Percentiles rank a stretch among this genome's conserved stretches.
Conservation (phyloP, 2,888 invertebrate species). For the Schizaphis graminum region DNA sequence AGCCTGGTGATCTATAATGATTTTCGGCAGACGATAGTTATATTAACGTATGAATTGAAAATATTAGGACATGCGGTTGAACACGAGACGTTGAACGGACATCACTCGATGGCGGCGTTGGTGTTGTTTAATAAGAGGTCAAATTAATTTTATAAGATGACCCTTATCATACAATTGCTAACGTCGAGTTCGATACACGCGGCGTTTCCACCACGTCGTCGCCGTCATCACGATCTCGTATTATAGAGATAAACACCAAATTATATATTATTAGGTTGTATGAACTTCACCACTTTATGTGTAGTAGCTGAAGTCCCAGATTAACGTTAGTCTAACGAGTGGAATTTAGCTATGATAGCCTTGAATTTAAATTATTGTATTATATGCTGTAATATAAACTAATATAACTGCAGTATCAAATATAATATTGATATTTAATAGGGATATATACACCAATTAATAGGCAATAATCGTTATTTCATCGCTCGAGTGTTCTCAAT, state of each 20-base stretch:
- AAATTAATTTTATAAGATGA: not conserved
- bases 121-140: not conserved
- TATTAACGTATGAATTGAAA: too few relatives aligned
- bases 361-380: not conserved
- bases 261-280: not conserved
- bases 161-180: fast-evolving
- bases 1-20: not conserved
- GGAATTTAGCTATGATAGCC: not conserved
- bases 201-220: not conserved
- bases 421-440: too few relatives aligned
- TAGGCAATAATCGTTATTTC: too few relatives aligned
- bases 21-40: not conserved
- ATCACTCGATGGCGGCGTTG: not conserved
- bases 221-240: not conserved
- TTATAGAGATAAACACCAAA: not conserved
- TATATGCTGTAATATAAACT: not conserved
- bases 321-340: not conserved
- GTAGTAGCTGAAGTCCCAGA: not conserved
- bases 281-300: not conserved
- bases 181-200: not conserved
- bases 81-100: not conserved
- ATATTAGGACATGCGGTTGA: not conserved
- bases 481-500: too few relatives aligned
- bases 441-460: too few relatives aligned
- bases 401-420: not conserved